Evolutionary conservation across 2,113 vertebrate genomes (phyloP).

Genomic region (Plotosus lineatus): DNA sequence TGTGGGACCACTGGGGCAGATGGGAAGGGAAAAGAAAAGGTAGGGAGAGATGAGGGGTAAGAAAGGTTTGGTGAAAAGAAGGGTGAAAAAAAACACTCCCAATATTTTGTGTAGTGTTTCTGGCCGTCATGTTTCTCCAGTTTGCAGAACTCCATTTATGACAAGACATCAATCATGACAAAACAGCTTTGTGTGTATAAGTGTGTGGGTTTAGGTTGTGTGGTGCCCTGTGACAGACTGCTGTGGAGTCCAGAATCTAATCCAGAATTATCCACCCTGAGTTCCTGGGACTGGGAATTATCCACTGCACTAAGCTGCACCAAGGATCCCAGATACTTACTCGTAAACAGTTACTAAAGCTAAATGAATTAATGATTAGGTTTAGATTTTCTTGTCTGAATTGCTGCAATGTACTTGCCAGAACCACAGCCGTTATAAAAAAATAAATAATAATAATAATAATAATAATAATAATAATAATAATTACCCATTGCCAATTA

Average conservation of each 20-base stretch:
- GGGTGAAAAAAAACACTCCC: neutral
- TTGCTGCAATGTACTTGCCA: neutral
- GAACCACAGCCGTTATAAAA: neutral
- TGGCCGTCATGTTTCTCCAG: neutral
- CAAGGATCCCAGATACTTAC: neutral
- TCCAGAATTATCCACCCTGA: neutral
- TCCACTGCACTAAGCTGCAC: neutral
- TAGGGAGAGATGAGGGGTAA: neutral
- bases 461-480: too few relatives aligned
- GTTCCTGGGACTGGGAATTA: too few relatives aligned
- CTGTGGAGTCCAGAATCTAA: neutral
- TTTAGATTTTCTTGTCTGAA: neutral
- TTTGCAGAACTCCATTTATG: neutral
- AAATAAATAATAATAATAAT: too few relatives aligned
- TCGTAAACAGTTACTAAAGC: neutral
- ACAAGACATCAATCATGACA: slow-evolving; percentile 13
- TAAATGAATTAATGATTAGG: neutral
- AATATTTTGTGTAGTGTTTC: neutral
- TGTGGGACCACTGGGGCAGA: slow-evolving; percentile 29
- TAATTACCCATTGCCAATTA: neutral
- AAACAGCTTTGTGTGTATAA: neutral
- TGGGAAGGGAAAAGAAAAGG: slow-evolving; percentile 14
- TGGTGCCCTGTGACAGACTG: neutral
- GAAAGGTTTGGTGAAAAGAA: slow-evolving; percentile 10
- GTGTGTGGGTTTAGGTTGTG: neutral